Evolutionary conservation across 2,888 invertebrate species (phyloP).

Genomic region (Nineta flava): DNA sequence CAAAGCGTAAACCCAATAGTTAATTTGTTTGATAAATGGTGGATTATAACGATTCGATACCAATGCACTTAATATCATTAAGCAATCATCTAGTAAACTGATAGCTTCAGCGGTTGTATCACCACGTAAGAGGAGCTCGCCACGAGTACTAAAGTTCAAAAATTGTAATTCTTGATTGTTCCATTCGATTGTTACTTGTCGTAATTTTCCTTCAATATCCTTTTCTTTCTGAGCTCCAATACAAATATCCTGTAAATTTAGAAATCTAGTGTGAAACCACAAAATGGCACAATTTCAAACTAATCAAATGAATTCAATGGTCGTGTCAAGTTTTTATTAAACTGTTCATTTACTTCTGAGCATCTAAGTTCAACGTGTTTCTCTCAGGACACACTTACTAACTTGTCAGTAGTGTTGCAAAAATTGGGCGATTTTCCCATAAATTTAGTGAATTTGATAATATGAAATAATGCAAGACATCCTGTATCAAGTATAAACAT

Average conservation of each 20-base stretch:
- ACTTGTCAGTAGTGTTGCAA: too few species aligned
- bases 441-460: too few species aligned
- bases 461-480: too few species aligned
- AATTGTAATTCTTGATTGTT: slow-evolving; percentile 84
- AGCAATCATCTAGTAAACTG: slow-evolving; percentile 83
- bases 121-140: slow-evolving; percentile 77
- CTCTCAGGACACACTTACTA: too few species aligned
- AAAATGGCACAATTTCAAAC: too few species aligned
- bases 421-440: too few species aligned
- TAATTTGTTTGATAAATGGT: slow-evolving; percentile 91
- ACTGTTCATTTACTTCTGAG: too few species aligned
- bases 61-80: slow-evolving; percentile 91
- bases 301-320: too few species aligned
- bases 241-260: slow-evolving; percentile 62
- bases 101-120: slow-evolving; percentile 93
- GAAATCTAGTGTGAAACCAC: neutral
- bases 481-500: too few species aligned
- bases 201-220: slow-evolving; percentile 89
- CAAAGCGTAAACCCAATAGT: slow-evolving; percentile 86
- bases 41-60: slow-evolving; percentile 92
- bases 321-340: neutral
- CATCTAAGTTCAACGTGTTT: too few species aligned
- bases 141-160: slow-evolving; percentile 88
- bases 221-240: slow-evolving; percentile 97
- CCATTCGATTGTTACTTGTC: slow-evolving; percentile 93